A percentile compares a stretch with the other conserved stretches of the same genome.
Evolutionary conservation across 2,888 invertebrate species (phyloP).

Genomic region (Chymomyza caudatula): DNA sequence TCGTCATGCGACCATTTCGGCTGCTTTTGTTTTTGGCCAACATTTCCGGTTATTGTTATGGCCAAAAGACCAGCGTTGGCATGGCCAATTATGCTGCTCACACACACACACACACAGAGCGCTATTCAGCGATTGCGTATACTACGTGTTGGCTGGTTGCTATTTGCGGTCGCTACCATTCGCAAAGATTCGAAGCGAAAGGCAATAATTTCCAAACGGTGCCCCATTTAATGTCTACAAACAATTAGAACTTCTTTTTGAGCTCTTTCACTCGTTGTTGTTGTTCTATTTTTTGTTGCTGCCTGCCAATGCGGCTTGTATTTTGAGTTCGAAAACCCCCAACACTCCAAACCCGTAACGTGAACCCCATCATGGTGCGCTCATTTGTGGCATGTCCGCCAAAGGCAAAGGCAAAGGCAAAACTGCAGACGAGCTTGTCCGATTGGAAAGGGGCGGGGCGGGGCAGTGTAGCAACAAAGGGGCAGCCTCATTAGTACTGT

Average conservation of each 20-base stretch:
- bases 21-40: slow-evolving; percentile 18
- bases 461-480: not conserved
- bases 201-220: slow-evolving; percentile 68
- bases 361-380: slow-evolving; percentile 12
- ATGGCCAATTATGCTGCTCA: slow-evolving; percentile 54
- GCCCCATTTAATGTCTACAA: slow-evolving; percentile 66
- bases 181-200: slow-evolving; percentile 47
- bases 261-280: not conserved
- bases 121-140: not conserved
- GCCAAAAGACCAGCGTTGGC: slow-evolving; percentile 33
- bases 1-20: slow-evolving; percentile 51
- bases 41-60: slow-evolving; percentile 66
- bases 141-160: not conserved
- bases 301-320: slow-evolving; percentile 40
- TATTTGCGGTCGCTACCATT: slow-evolving; percentile 10
- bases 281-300: slow-evolving; percentile 7
- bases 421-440: not conserved
- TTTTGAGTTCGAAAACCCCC: slow-evolving; percentile 14
- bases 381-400: slow-evolving; percentile 49
- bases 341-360: slow-evolving; percentile 19
- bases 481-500: slow-evolving; percentile 51
- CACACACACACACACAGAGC: not conserved
- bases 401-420: not conserved
- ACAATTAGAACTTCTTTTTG: slow-evolving; percentile 59
- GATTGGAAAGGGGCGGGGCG: not conserved